Evolutionary conservation across 2,888 invertebrate species (phyloP), one percentile per base, ranked within the genome.

Genomic region (Lobophora halterata): DNA sequence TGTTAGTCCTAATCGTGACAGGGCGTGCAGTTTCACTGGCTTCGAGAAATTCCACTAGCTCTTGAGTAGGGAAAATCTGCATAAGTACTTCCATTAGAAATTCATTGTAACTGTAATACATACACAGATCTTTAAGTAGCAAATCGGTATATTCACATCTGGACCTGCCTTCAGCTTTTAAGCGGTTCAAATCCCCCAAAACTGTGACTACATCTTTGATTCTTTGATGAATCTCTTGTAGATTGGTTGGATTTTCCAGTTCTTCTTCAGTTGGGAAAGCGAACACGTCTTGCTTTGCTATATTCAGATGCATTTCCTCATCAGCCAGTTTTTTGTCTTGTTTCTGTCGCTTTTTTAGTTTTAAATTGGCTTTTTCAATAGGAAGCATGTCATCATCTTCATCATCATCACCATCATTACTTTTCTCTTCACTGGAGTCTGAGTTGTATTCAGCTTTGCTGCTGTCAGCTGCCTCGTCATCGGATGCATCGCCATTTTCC

Each of bases 71-170:
- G 68, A 98, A 97, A 62, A 98, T 89, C 63, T 97, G 93, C 92
- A 98, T 93, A 1, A 99, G 83, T 65, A 93, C 93, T 55, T 93
- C 93, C 95, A 99, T 98, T 7, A 99, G 83, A 73, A 95, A 99
- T 36, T 95, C 93, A 82, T 99, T 99, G 73, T 99, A 99, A 67
- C 96, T 96, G 88, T 98, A 99, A 75, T 98, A 98, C 12, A 90
- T 89, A 65, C 98, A 98, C 29, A 99, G 88, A 85, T 99, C 98
- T 58, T 91, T 91, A 34, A 90, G 89, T 17, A 99, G 86, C 29
- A 97, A 86, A 0, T 92, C 90, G 7, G 94, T 74, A 68, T 99
- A 98, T 51, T 98, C 97, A 40, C 90, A 87, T 16, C 98, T 90
- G 1, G 92, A 90, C 59, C 94, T 92, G 1, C 89, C 89, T 5